Base-by-base conservation (phyloP, 2,113 vertebrate genomes). In the Cairina moschata region DNA sequence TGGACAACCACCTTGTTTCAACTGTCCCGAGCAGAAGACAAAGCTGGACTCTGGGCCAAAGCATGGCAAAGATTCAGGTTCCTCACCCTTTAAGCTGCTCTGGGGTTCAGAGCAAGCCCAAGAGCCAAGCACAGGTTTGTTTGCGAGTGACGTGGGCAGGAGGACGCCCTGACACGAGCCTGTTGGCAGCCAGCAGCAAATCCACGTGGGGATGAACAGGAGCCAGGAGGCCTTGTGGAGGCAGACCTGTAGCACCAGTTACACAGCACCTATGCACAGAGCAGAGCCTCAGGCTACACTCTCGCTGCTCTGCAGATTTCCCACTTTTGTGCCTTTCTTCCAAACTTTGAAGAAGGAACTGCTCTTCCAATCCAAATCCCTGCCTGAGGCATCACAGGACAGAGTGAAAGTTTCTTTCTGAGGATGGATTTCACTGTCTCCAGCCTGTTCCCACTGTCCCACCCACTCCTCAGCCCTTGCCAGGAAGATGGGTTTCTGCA, bases 261-360 rank as follows among this genome's bases (percentile, higher is more conserved):
- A 60, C 5, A 8, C 94, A 88, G 90, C 84, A 40, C 42, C 75
- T 13, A 8, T 32, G 80, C 69, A 69, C 62, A 20, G 93, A 77
- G 78, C 91, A 42, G 54, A 85, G 91, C 96, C 95, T 26, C 0
- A 66, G 94, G 95, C 90, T 96, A 94, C 90, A 38, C 93, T 95
- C 87, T 92, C 95, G 59, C 94, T 91, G 16, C 87, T 95, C 84
- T 94, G 76, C 84, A 83, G 0, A 90, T 87, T 83, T 74, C 87
- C 93, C 63, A 6, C 23, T 20, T 95, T 83, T 50, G 88, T 88
- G 91, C 82, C 77, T 90, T 95, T 94, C 87, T 95, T 76, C 84
- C 87, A 46, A 88, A 95, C 91, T 95, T 95, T 96, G 94, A 96
- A 92, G 90, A 84, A 95, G 87, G 78, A 83, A 66, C 93, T 54